Evolutionary conservation across 35 echinoderm and acorn worm species (phyloP), one percentile per base, ranked within the genome.

Genomic region (Ophioderma brevispina): DNA sequence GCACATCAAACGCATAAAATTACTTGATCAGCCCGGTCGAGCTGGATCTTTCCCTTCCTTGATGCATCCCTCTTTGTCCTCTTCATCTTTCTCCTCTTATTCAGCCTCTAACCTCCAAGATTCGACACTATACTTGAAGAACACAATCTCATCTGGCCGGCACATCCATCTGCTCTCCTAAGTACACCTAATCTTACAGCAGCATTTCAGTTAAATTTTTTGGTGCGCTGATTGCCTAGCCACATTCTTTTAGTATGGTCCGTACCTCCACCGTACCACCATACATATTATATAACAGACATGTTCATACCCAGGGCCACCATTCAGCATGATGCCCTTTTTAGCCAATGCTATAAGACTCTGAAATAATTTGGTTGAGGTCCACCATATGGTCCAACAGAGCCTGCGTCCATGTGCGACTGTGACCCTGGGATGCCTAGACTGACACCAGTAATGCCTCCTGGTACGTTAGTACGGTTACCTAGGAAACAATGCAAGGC

Each of bases 341-440:
- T 85, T 35, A 79, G 40, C 82, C 82, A 79, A 78, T 83, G 90
- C 82, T 91, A 91, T 91, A 91, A 91, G n/a, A 83, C 82, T 49
- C 84, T 91, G 82, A 91, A 83, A 81, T 91, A 91, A 55, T 81
- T 55, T 1, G 82, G 81, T 75, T 91, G 89, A n/a, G 35, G 75
- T 35, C 52, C 36, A 19, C 40, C 40, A 41, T 91, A 91, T 64
- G 84, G 90, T 35, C 75, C 77, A 31, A 78, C 77, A n/a, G 64
- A 40, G 1, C 76, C 76, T 37, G 82, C 38, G 76, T 85, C 75
- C 0, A 76, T 42, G 14, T 91, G 81, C n/a, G 82, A 40, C 30
- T 77, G 76, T 76, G 90, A 91, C 31, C 82, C 82, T 85, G 82
- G 90, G 19, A 76, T 83, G 2, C 90, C 90, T 23, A 81, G 38